Conservation (phyloP, 2,113 vertebrate species). For the Indicator maculatus region DNA sequence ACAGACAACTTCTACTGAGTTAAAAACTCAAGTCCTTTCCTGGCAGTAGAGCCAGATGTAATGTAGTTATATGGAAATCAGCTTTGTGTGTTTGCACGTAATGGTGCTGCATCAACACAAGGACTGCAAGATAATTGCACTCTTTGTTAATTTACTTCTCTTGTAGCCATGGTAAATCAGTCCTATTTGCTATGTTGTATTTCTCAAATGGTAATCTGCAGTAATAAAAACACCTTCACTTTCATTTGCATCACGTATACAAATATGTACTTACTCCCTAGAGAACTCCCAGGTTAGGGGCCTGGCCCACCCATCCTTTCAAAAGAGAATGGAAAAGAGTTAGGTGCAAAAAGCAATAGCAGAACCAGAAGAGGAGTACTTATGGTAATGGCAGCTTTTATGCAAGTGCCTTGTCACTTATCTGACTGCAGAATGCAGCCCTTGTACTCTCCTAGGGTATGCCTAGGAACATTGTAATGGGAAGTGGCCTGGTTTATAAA, state of each 20-base stretch:
- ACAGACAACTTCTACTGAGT: background rate
- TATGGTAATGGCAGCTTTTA: background rate
- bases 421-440: background rate
- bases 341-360: background rate
- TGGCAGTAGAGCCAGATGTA: background rate
- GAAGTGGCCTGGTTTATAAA: background rate
- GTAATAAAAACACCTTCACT: background rate
- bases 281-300: background rate
- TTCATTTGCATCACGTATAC: background rate
- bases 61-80: background rate
- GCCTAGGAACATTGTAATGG: background rate
- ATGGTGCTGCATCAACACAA: background rate
- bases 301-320: background rate
- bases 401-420: background rate
- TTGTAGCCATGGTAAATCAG: background rate
- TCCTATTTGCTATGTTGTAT: background rate
- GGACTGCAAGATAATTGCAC: background rate
- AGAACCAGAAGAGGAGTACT: background rate
- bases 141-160: background rate
- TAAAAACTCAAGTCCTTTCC: background rate
- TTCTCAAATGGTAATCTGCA: background rate
- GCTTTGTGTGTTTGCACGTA: background rate
- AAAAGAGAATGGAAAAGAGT: background rate
- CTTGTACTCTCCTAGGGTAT: background rate
- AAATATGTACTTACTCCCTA: background rate